A percentile compares a stretch with the other conserved stretches of the same genome.
Conservation (phyloP, 2,113 vertebrate genomes). For the Phrynosoma platyrhinos region DNA sequence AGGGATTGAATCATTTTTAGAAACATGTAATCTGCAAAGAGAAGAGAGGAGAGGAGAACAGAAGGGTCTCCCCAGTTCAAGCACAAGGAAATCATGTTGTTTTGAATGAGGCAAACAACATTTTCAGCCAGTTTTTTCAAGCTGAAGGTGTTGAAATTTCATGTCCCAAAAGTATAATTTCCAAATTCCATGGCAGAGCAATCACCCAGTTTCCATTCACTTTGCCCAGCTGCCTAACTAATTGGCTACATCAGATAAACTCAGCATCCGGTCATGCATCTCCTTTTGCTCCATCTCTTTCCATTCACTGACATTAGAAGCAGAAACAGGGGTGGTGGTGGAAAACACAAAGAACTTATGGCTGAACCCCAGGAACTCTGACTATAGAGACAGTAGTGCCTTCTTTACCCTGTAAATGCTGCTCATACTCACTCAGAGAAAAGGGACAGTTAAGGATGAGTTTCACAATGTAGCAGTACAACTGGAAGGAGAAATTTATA, state of each 20-base stretch:
- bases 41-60: background rate
- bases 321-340: background rate
- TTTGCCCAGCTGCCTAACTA: conserved; percentile 16
- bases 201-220: background rate
- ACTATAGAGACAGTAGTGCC: too few relatives aligned
- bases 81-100: conserved; percentile 25
- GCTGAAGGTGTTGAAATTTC: conserved; percentile 8
- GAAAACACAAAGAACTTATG: background rate
- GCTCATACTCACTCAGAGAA: background rate
- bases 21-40: background rate
- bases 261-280: background rate
- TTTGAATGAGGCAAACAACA: background rate
- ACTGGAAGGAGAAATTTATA: background rate
- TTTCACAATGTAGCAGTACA: rapidly evolving
- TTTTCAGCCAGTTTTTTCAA: conserved; percentile 11
- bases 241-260: background rate
- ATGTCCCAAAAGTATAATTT: background rate
- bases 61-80: background rate
- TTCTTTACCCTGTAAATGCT: background rate
- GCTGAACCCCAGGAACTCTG: too few relatives aligned
- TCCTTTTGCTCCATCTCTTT: conserved; percentile 13
- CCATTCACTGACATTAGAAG: background rate
- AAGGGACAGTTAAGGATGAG: background rate
- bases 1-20: conserved; percentile 7
- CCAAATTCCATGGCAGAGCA: background rate